phyloP scores from a whole-genome alignment of 1,140 invertebrate genomes.

The Bombus breviceps region DNA sequence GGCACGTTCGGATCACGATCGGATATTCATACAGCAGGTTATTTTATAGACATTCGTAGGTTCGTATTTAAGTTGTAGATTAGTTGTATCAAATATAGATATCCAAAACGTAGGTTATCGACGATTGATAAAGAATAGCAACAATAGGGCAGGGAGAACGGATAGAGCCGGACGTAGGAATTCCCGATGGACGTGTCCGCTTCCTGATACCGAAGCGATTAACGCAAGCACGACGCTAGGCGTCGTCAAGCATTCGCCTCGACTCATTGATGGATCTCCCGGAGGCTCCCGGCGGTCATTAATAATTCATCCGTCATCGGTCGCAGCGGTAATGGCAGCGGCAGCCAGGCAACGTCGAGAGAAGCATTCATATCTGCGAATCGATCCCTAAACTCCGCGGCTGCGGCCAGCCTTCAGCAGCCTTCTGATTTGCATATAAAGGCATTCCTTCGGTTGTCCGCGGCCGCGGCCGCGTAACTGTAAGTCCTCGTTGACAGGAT shows the following conservation, averaged over 20 bases:
- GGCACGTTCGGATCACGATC: no score
- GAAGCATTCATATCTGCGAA: slow-evolving; percentile 76
- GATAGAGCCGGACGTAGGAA: slow-evolving; percentile 21
- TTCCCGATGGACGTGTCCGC: slow-evolving; percentile 42
- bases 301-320: slow-evolving; percentile 82
- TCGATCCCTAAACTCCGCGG: slow-evolving; percentile 72
- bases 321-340: slow-evolving; percentile 63
- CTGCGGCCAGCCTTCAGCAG: slow-evolving; percentile 61
- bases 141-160: background rate
- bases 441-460: slow-evolving; percentile 79
- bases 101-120: no score
- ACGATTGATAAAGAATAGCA: slow-evolving; percentile 27
- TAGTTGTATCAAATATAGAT: background rate
- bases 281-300: slow-evolving; percentile 67
- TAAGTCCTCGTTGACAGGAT: slow-evolving; percentile 81
- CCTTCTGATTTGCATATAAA: slow-evolving; percentile 82
- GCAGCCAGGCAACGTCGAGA: slow-evolving; percentile 28
- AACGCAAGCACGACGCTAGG: slow-evolving; percentile 46
- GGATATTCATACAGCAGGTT: no score
- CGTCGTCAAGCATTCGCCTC: slow-evolving; percentile 45
- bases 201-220: slow-evolving; percentile 45
- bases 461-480: slow-evolving; percentile 78
- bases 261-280: slow-evolving; percentile 60
- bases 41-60: no score
- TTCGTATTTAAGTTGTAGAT: no score